Evolutionary conservation across 2,113 vertebrate species (phyloP), one percentile per base, ranked within the genome.

Genomic region (Prunella fulvescens): DNA sequence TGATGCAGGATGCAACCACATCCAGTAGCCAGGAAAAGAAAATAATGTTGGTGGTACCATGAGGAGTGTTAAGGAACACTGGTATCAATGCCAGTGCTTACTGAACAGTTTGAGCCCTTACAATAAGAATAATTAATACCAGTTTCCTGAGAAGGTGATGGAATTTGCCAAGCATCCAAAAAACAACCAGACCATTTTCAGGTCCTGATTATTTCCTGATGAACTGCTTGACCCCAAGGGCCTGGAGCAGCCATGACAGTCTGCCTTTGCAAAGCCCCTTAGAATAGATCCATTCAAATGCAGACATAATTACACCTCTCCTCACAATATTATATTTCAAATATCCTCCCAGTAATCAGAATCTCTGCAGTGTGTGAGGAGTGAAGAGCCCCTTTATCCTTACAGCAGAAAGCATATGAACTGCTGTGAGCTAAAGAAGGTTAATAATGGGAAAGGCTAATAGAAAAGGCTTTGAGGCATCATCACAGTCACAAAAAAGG

Each of bases 341-440:
- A 96, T 95, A 72, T 69, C 86, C 79, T 95, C 72, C 65, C 76
- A 81, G 88, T 86, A 94, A 96, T 92, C 88, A 94, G 91, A 94
- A 96, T 90, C 84, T 10, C 74, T 80, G 84, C 89, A 95, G 82
- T 84, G 67, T 95, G 84, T 93, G 92, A 91, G 81, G 65, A 96
- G 51, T 96, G 95, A 96, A 97, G 93, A 94, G 93, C 86, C 94
- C 86, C 93, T 97, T 96, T 96, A 95, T 96, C 70, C 90, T 91
- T 82, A 15, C 58, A 92, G 72, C 79, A 90, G 93, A 91, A 95
- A 95, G 69, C 73, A 82, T 79, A 83, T 60, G 86, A 88, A 84
- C 88, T 80, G 61, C 80, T 77, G 51, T 0, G 26, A 91, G 82
- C 88, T 93, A 54, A 86, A 94, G 82, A 62, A 90, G 81, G 39